Evolutionary conservation across 2,113 vertebrate species (phyloP), one percentile per base, ranked within the genome.

Genomic region (Tretioscincus oriximinensis): DNA sequence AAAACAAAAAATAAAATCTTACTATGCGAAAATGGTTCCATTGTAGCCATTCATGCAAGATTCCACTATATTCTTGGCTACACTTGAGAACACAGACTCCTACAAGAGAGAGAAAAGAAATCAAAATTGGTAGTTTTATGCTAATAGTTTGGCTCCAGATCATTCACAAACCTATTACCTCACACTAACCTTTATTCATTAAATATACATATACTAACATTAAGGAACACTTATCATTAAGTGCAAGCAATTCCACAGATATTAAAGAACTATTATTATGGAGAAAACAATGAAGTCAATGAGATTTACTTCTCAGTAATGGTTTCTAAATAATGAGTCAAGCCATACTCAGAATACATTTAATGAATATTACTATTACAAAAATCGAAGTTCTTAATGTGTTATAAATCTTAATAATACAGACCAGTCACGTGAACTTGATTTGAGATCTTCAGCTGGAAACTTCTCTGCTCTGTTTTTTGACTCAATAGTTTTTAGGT

Each of bases 11-110:
- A 11, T 1, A 77, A 97, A 70, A 1, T 80, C 98, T 97, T 96
- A 99, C 98, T 99, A 99, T 35, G 98, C 98, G 95, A 99, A 99
- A 92, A 99, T 98, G 77, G 98, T 99, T 29, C 98, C 98, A 35
- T 99, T 99, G 88, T 99, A 99, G 79, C 98, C 98, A 67, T 97
- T 98, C 94, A 99, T 97, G 79, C 97, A 99, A 7, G 97, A 99
- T 86, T 99, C 97, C 87, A 99, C 96, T 69, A 99, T 98, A 88
- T 94, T 96, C 94, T 97, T 98, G 81, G 96, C 98, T 88, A 98
- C 98, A 31, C 89, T 94, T 81, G 96, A 96, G 90, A 99, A 99
- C 1, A 99, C 96, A 3, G 97, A 95, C 71, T 99, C 98, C 98
- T 99, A 88, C 81, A 1, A 58, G 9, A 89, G 54, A 18, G 74